Percentiles rank a stretch among this genome's conserved stretches.
These are phyloP conservation scores for Drosophila mercatorum DNA, from an alignment of 2,888 invertebrate genomes.

Conservation along the genomic window DNA sequence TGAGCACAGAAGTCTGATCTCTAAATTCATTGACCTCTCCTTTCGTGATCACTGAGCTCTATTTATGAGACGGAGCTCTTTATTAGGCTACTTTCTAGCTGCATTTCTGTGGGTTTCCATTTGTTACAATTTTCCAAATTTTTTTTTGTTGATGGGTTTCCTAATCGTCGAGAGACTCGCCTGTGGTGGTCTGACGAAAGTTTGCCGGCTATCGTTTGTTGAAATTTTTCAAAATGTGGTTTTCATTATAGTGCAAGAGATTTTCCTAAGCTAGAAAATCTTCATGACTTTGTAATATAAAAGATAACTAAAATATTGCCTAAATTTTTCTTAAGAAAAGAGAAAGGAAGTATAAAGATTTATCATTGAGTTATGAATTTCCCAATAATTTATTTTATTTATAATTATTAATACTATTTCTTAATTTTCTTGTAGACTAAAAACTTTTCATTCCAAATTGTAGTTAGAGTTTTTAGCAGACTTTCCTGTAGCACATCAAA, in stretches of 20 bases:
- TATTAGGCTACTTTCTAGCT: constrained; percentile 40
- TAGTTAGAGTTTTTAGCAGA: too few species aligned
- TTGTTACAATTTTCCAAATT: constrained; percentile 1
- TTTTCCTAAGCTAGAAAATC: background rate
- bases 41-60: constrained; percentile 23
- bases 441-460: background rate
- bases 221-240: constrained; percentile 1
- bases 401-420: too few species aligned
- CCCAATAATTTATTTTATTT: too few species aligned
- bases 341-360: too few species aligned
- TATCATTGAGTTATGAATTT: too few species aligned
- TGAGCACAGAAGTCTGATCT: constrained; percentile 15
- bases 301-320: background rate
- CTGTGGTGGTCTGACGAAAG: constrained; percentile 21
- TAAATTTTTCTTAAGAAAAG: too few species aligned
- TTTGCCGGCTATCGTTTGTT: background rate
- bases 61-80: constrained; percentile 24
- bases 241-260: background rate
- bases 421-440: too few species aligned
- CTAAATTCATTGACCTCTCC: constrained; percentile 39
- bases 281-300: background rate
- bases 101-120: constrained; percentile 51
- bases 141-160: constrained; percentile 34
- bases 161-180: constrained; percentile 30
- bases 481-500: background rate